These are phyloP conservation scores for Eublepharis macularius DNA, from an alignment of 2,113 vertebrate species.

Conservation along the genomic window DNA sequence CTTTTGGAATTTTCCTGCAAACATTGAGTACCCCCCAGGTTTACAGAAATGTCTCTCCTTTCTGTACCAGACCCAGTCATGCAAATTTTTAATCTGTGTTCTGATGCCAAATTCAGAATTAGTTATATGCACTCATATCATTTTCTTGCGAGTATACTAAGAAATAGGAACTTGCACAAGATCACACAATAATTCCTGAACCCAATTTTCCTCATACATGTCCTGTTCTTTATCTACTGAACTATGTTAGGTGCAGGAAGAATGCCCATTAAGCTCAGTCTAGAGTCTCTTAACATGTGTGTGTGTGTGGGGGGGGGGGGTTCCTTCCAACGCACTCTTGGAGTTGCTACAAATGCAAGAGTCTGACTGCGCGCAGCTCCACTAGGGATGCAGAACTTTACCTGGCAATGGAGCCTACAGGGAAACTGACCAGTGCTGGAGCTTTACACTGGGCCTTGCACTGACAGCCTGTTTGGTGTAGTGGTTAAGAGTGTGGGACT, in stretches of 20 bases:
- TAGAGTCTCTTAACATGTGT: background rate
- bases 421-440: background rate
- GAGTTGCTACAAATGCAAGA: background rate
- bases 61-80: no score
- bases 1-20: no score
- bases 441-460: no score
- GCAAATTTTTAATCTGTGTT: no score
- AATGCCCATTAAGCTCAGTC: background rate
- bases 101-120: no score
- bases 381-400: background rate
- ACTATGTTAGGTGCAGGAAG: background rate
- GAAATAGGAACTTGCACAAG: background rate
- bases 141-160: background rate
- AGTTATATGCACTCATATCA: no score
- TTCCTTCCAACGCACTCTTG: no score
- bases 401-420: background rate
- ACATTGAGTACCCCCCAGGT: no score
- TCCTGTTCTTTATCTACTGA: background rate
- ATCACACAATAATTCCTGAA: no score
- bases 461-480: no score
- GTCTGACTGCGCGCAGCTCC: background rate
- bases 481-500: no score
- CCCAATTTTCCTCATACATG: background rate
- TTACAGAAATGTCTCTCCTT: no score
- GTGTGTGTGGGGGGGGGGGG: background rate